phyloP scores from a whole-genome alignment of 30 jellyfish, hydroid and myxozoan genomes.

The Hydractinia symbiolongicarpus region DNA sequence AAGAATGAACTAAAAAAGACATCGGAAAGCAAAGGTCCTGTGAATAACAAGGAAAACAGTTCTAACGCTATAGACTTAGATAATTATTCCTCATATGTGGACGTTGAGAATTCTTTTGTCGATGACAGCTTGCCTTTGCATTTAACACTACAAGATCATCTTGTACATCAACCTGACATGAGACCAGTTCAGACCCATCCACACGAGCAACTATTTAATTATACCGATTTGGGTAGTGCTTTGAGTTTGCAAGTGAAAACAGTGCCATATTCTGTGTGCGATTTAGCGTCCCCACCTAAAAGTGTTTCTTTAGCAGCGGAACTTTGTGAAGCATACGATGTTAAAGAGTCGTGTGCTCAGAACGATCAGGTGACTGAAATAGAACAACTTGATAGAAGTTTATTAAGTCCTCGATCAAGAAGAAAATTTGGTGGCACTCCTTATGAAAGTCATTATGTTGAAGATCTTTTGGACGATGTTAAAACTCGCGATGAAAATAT shows the following conservation, averaged over 20 bases:
- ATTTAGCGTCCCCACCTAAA: not conserved
- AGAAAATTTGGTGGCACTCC: not conserved
- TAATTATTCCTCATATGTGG: not conserved
- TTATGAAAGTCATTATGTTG: not conserved
- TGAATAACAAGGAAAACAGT: too few relatives aligned
- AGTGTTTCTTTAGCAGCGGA: constrained; percentile 21
- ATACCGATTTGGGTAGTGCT: constrained; percentile 30
- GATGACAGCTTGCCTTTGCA: constrained; percentile 5
- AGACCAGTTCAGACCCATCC: not conserved
- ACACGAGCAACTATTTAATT: not conserved
- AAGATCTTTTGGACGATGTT: not conserved
- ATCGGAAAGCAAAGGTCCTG: too few relatives aligned
- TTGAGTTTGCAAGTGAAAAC: constrained; percentile 11
- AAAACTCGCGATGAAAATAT: not conserved
- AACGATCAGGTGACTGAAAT: not conserved
- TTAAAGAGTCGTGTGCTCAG: not conserved
- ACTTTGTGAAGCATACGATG: constrained; percentile 10
- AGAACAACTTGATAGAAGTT: not conserved
- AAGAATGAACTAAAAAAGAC: too few relatives aligned
- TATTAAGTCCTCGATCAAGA: constrained; percentile 20
- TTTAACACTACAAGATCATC: not conserved
- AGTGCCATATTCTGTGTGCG: not conserved
- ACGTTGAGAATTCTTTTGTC: constrained; percentile 14
- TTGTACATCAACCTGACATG: constrained; percentile 16
- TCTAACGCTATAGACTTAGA: not conserved